Base-by-base conservation (phyloP, 2,113 vertebrate species). In the Oryzias woworae region DNA sequence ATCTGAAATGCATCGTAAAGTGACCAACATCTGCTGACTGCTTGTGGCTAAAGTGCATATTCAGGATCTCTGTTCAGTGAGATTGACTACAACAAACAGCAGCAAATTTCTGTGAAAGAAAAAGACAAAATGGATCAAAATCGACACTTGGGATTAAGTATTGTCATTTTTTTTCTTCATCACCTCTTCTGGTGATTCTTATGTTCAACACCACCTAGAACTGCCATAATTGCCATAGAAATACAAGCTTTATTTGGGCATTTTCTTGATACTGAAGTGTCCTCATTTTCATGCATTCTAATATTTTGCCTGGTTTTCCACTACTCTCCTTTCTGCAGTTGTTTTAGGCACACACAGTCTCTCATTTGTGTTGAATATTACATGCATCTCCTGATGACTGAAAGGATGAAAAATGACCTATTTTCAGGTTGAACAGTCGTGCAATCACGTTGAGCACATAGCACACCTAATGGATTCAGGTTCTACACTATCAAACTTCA, bases 11-110 rank as follows among this genome's bases (percentile, higher is more conserved):
- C 57, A 60, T 42, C 23, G 18, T 31, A 53, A 36, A 63, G 53
- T 51, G 43, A 73, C 41, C 44, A 63, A 77, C 53, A 61, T 43
- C 28, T 36, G 65, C 58, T 77, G 63, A 62, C 20, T 58, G 47
- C 31, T 47, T 16, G 6, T 17, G 44, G 45, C 31, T 14, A 31
- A 57, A 74, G 62, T 16, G 53, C 54, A 43, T 44, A 43, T 60
- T 17, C 42, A 71, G 67, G 42, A 57, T 41, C 44, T 53, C 12
- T 53, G n/a, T 59, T 36, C 5, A 36, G 36, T 36, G 36, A 10
- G 36, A 36, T 12, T 36, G 36, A 36, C 36, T 36, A 8, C 2
- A 36, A 36, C 36, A 36, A 36, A 36, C 36, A 3, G 36, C 3
- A 36, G 7, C 36, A 36, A 28, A 36, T 28, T 28, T 28, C 26